A percentile compares a stretch with the other conserved stretches of the same genome.
phyloP scores from a whole-genome alignment of 2,888 invertebrate species.

The Oligia fasciuncula region DNA sequence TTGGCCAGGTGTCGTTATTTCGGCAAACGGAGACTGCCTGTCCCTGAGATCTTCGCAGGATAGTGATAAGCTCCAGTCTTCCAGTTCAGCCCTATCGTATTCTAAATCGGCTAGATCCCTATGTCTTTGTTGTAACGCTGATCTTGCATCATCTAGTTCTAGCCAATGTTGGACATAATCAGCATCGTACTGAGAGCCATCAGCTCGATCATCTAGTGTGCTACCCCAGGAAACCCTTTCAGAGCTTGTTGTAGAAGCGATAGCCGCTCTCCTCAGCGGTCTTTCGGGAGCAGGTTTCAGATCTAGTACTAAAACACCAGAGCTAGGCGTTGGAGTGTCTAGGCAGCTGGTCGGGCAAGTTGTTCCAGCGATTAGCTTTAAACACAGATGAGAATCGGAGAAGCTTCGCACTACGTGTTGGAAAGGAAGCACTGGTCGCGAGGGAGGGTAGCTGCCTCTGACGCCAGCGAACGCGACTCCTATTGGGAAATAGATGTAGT shows the following conservation, averaged over 20 bases:
- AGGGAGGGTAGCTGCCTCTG: slow-evolving; percentile 93
- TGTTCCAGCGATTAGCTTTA: slow-evolving; percentile 92
- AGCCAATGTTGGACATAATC: slow-evolving; percentile 94
- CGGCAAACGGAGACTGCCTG: slow-evolving; percentile 86
- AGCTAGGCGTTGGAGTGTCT: slow-evolving; percentile 91
- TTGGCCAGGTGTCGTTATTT: slow-evolving; percentile 91
- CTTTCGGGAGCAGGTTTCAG: slow-evolving; percentile 90
- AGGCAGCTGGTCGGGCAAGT: slow-evolving; percentile 88
- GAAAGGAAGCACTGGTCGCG: slow-evolving; percentile 92
- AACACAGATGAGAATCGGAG: slow-evolving; percentile 93
- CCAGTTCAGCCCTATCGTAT: slow-evolving; percentile 93
- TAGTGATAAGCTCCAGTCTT: slow-evolving; percentile 94
- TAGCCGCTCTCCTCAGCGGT: slow-evolving; percentile 90
- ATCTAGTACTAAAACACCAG: slow-evolving; percentile 91
- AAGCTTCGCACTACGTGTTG: slow-evolving; percentile 94
- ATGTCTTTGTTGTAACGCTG: slow-evolving; percentile 92
- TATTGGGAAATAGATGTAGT: slow-evolving; percentile 92
- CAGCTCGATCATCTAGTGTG: slow-evolving; percentile 89
- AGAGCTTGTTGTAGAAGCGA: slow-evolving; percentile 87
- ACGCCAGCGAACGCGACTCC: slow-evolving; percentile 91
- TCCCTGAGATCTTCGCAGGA: slow-evolving; percentile 93
- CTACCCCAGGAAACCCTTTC: slow-evolving; percentile 91
- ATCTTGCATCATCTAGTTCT: slow-evolving; percentile 92
- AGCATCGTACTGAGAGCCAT: slow-evolving; percentile 91
- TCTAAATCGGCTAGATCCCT: slow-evolving; percentile 92